Conservation (phyloP, 2,797 vertebrate species). For the Liasis olivaceus region DNA sequence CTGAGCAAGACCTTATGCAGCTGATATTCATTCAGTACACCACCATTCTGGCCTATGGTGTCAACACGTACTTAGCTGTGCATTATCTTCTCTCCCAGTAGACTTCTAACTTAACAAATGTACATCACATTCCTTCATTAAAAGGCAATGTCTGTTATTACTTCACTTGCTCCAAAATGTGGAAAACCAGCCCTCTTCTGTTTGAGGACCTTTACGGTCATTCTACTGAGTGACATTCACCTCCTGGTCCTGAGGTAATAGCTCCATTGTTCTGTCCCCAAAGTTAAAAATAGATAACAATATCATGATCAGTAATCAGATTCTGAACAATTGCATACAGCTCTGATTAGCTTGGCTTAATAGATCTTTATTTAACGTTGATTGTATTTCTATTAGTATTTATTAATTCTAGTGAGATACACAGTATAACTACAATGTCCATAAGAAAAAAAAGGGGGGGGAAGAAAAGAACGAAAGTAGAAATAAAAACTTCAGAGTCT, state of each 20-base stretch:
- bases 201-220: neutral
- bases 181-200: neutral
- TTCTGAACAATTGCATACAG: neutral
- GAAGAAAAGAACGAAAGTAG: too few relatives aligned
- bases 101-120: too few relatives aligned
- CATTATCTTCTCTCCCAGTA: neutral
- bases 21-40: neutral
- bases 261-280: neutral
- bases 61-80: too few relatives aligned
- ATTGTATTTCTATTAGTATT: too few relatives aligned
- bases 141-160: too few relatives aligned
- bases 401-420: too few relatives aligned
- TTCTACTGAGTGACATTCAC: neutral
- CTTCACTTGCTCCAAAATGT: neutral
- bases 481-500: too few relatives aligned
- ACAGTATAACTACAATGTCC: too few relatives aligned
- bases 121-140: too few relatives aligned
- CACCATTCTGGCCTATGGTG: neutral
- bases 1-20: neutral
- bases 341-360: too few relatives aligned
- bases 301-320: neutral
- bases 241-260: neutral
- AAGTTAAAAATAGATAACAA: neutral
- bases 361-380: too few relatives aligned
- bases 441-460: too few relatives aligned